Base-by-base conservation (phyloP, 2,797 vertebrate species). In the Sebastes umbrosus region DNA sequence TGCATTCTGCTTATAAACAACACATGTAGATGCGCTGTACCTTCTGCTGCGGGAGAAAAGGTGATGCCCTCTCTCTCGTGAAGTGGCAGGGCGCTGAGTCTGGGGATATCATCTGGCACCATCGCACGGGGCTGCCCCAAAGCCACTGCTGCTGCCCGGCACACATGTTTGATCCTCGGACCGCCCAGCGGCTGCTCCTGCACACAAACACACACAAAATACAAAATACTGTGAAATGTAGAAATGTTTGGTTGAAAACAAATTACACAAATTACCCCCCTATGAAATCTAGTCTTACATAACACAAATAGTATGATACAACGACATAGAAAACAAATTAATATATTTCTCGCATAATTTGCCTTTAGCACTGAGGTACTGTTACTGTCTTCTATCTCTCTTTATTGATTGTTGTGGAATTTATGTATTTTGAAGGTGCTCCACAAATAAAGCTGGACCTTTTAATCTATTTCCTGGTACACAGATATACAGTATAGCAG, bases 91-190 rank as follows among this genome's bases (percentile, higher is more conserved):
- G 98, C 98, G 1, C 97, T 98, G 72, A 99, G 97, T 62, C 97
- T 92, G 39, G 97, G 98, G 76, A 98, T 97, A 31, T 98, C 97
- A 50, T 98, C 98, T 0, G 97, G 97, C n/a, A 98, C 96, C 96
- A 97, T 96, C 60, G 98, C 97, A 3, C 98, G 97, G 8, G 97
- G 97, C 88, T 97, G 96, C 6, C 97, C 97, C 75, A 99, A 85
- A 13, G 97, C 97, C 83, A 98, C 97, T 0, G 98, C 96, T 5
- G 98, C 97, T 18, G 97, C 97, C 27, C 98, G 96, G 69, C 97
- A 99, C 34, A 99, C 98, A 0, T 99, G 98, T 89, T 99, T 99
- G 90, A 98, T 98, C 67, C 98, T 96, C 1, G 98, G 98, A 16
- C 98, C 97, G 13, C 91, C 92, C 6, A 96, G 75, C 1, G 84